phyloP scores from a whole-genome alignment of 2,113 vertebrate genomes.

The Phalacrocorax carbo region DNA sequence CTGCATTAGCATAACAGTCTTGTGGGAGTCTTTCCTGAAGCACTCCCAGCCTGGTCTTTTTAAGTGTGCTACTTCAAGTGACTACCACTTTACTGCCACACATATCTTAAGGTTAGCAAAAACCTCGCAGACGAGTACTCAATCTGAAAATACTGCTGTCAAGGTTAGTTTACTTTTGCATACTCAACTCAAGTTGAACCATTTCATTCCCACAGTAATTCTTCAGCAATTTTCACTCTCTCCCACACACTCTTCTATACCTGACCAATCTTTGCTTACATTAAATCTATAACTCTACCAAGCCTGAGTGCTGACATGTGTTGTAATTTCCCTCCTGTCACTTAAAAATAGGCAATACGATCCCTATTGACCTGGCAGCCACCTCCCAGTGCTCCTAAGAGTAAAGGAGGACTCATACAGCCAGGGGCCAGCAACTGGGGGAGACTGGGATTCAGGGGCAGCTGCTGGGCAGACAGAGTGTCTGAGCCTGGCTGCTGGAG shows the following conservation, averaged over 20 bases:
- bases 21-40: neutral
- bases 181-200: neutral
- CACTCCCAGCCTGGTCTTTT: neutral
- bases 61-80: neutral
- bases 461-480: neutral
- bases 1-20: neutral
- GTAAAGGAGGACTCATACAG: neutral
- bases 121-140: neutral
- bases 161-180: neutral
- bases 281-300: neutral
- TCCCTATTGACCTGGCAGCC: neutral
- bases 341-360: neutral
- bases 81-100: neutral
- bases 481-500: neutral
- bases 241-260: neutral
- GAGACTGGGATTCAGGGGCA: neutral
- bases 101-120: neutral
- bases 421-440: neutral
- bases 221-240: neutral
- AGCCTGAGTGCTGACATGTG: neutral
- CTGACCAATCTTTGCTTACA: neutral
- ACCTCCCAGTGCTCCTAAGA: neutral
- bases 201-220: neutral
- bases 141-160: neutral
- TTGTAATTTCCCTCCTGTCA: neutral